phyloP scores from a whole-genome alignment of 2,888 invertebrate genomes.

The Lamellibrachia columna region DNA sequence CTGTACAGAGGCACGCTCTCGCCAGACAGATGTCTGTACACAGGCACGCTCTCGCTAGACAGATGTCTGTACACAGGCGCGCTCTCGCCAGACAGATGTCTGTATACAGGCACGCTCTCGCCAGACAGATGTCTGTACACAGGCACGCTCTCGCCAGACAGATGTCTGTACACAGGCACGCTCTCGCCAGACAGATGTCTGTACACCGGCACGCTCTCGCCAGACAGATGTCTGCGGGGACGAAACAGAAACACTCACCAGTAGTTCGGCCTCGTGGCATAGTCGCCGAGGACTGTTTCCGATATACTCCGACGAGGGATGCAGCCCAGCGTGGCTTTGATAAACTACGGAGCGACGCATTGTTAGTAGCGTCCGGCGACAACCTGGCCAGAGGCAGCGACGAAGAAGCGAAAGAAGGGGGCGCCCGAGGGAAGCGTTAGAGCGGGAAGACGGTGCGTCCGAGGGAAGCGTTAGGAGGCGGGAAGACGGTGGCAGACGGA shows the following conservation, averaged over 20 bases:
- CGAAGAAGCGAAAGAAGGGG: background rate
- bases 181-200: background rate
- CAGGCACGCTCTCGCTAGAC: too few relatives aligned
- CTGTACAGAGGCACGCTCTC: too few relatives aligned
- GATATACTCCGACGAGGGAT: background rate
- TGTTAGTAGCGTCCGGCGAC: background rate
- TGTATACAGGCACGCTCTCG: too few relatives aligned
- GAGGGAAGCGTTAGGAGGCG: background rate
- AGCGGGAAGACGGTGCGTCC: background rate
- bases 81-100: too few relatives aligned
- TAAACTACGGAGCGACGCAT: background rate
- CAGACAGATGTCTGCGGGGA: background rate
- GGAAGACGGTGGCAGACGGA: background rate
- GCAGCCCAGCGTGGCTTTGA: background rate
- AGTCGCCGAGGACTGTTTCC: background rate
- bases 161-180: background rate
- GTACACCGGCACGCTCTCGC: background rate
- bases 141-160: background rate
- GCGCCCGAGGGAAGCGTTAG: background rate
- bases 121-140: too few relatives aligned
- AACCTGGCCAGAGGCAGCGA: too few relatives aligned
- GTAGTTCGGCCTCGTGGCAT: background rate
- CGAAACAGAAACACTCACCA: background rate
- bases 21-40: too few relatives aligned
- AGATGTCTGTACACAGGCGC: too few relatives aligned